Conservation (phyloP, 2,888 invertebrate genomes). For the Dendrolimus pini region DNA sequence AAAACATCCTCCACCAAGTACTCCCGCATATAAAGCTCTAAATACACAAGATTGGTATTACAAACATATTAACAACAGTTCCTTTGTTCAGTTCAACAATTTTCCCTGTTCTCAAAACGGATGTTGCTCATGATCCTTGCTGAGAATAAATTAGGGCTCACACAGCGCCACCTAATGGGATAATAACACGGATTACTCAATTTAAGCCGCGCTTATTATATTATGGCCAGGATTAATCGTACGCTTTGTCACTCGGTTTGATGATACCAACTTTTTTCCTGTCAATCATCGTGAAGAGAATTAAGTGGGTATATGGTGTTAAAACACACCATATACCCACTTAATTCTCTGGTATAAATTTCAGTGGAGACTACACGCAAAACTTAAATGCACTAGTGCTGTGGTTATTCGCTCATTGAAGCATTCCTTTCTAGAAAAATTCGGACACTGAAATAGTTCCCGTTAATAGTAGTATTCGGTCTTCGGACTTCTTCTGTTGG, state of each 20-base stretch:
- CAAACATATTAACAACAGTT: not conserved
- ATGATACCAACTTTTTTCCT: not conserved
- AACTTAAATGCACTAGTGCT: too few relatives aligned
- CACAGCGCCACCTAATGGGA: constrained; percentile 39
- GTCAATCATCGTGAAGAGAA: not conserved
- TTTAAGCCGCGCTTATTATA: constrained; percentile 19
- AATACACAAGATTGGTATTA: not conserved
- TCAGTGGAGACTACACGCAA: too few relatives aligned
- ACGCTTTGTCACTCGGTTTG: not conserved
- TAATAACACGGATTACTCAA: constrained; percentile 53
- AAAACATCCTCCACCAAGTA: too few relatives aligned
- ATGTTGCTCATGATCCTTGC: constrained; percentile 41
- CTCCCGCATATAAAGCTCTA: too few relatives aligned
- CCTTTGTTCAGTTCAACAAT: not conserved
- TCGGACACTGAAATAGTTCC: too few relatives aligned
- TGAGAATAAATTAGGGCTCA: constrained; percentile 43
- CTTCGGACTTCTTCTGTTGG: too few relatives aligned
- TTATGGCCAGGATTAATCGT: not conserved
- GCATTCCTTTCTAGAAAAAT: too few relatives aligned
- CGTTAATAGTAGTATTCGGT: too few relatives aligned
- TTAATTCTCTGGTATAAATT: too few relatives aligned
- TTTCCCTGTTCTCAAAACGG: constrained; percentile 23
- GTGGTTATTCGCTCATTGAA: too few relatives aligned
- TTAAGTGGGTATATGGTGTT: not conserved
- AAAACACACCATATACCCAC: too few relatives aligned